These are phyloP conservation scores for Squalus acanthias DNA, from an alignment of 2,797 vertebrate species.

Conservation along the genomic window DNA sequence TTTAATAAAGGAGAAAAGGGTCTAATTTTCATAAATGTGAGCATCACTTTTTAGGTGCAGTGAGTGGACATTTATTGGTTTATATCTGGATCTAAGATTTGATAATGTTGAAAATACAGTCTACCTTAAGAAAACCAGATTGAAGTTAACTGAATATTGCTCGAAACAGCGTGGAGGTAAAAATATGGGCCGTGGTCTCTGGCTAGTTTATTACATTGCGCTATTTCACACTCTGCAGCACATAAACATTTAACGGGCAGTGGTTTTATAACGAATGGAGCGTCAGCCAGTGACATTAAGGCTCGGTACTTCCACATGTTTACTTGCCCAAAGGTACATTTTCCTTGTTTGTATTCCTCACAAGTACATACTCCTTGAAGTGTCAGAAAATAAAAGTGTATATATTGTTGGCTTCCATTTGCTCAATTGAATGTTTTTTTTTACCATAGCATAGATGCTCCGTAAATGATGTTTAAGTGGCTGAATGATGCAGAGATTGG, in stretches of 20 bases:
- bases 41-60: neutral
- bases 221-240: slow-evolving; percentile 1
- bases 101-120: no score
- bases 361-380: neutral
- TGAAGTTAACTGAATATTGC: neutral
- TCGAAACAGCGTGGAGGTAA: neutral
- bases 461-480: neutral
- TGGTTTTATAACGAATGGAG: neutral
- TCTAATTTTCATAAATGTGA: neutral
- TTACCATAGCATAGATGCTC: neutral
- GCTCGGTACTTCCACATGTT: neutral
- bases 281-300: slow-evolving; percentile 10
- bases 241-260: neutral
- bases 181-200: neutral
- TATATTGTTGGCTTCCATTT: neutral
- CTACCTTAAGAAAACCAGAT: neutral
- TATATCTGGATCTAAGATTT: neutral
- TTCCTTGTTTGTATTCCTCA: neutral
- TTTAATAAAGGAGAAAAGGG: neutral
- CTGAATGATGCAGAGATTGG: neutral
- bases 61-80: neutral
- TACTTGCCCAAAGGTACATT: neutral
- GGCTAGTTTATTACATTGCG: neutral
- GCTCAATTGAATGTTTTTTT: neutral
- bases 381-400: neutral